These are phyloP conservation scores for Synergus japonicus DNA, from an alignment of 2,888 invertebrate species.

Conservation along the genomic window DNA sequence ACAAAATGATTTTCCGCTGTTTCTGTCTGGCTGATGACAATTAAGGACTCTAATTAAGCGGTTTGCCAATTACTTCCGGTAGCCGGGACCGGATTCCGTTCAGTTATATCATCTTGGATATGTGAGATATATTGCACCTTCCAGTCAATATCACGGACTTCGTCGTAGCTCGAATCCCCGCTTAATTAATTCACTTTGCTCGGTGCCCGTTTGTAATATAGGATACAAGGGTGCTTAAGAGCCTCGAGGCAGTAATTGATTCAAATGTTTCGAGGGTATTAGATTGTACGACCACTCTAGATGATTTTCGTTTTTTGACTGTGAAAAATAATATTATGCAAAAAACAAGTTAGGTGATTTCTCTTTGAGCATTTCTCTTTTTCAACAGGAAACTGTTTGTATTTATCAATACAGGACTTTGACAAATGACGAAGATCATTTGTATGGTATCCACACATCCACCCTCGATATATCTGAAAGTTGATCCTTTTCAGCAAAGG, in stretches of 20 bases:
- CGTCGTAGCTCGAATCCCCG: conserved; percentile 46
- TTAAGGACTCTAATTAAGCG: conserved; percentile 38
- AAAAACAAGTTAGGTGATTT: no score
- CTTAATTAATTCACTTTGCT: conserved; percentile 73
- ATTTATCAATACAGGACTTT: background rate
- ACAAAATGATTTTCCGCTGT: conserved; percentile 22
- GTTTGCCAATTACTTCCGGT: conserved; percentile 46
- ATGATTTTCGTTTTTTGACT: conserved; percentile 20
- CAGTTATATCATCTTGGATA: conserved; percentile 38
- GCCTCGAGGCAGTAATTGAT: conserved; percentile 70
- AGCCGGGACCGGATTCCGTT: conserved; percentile 43
- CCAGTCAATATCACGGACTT: conserved; percentile 37
- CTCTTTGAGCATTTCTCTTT: background rate
- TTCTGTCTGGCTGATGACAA: conserved; percentile 35
- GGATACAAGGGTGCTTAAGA: conserved; percentile 63
- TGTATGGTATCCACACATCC: conserved; percentile 8
- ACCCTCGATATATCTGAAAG: conserved; percentile 16
- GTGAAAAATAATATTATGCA: background rate
- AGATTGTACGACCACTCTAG: conserved; percentile 52
- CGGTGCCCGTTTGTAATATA: conserved; percentile 64
- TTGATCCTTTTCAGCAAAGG: conserved; percentile 30
- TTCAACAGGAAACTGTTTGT: background rate
- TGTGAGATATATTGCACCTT: conserved; percentile 47
- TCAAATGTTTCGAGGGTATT: conserved; percentile 69
- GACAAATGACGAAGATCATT: background rate